These are phyloP conservation scores for Synergus gifuensis DNA, from an alignment of 2,888 invertebrate species.

Conservation along the genomic window DNA sequence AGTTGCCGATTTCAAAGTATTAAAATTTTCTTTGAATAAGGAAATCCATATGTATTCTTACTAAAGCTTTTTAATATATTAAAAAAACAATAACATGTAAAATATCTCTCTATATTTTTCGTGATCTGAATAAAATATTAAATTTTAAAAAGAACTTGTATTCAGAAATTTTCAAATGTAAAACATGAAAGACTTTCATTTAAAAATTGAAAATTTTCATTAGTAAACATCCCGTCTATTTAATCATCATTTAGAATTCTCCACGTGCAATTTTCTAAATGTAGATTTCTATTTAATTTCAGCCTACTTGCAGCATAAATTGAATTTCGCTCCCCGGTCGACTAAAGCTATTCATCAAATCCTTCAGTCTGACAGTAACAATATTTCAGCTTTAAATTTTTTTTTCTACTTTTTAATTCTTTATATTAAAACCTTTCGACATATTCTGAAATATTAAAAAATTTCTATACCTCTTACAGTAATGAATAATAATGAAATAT, in stretches of 20 bases:
- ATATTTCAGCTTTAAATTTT: neutral
- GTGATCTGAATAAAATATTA: neutral
- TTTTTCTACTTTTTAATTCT: neutral
- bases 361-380: constrained; percentile 1
- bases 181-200: neutral
- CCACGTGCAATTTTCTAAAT: neutral
- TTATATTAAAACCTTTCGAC: neutral
- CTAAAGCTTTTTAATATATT: neutral
- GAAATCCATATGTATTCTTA: constrained; percentile 10
- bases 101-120: neutral
- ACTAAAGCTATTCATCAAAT: constrained; percentile 6
- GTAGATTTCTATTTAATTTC: constrained; percentile 19
- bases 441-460: neutral
- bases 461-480: neutral
- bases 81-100: neutral
- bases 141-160: neutral
- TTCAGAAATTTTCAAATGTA: no score
- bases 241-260: neutral
- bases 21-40: neutral
- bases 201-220: neutral
- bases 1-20: constrained; percentile 21
- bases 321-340: constrained; percentile 5
- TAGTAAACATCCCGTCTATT: neutral
- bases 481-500: no score
- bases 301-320: constrained; percentile 7